phyloP scores from a whole-genome alignment of 2,888 invertebrate genomes.

The Plagiodera versicolora region DNA sequence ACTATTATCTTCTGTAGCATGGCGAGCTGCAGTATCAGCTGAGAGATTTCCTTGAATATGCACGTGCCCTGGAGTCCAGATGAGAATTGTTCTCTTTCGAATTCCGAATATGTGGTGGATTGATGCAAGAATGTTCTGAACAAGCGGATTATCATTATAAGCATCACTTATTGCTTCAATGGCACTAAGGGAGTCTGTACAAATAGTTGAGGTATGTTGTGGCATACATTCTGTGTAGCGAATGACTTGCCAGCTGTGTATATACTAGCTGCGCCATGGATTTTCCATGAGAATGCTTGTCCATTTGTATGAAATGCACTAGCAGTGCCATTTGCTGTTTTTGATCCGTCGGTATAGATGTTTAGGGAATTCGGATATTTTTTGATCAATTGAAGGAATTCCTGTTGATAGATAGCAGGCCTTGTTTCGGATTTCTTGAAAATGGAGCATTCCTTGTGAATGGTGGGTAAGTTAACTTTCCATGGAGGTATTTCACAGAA shows the following conservation, averaged over 20 bases:
- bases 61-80: too few relatives aligned
- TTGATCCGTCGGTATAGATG: neutral
- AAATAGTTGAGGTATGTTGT: neutral
- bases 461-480: neutral
- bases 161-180: too few relatives aligned
- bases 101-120: too few relatives aligned
- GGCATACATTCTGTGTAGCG: neutral
- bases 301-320: neutral
- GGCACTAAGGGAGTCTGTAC: neutral
- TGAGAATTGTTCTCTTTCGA: too few relatives aligned
- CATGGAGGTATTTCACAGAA: neutral
- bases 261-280: neutral
- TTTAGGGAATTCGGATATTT: neutral
- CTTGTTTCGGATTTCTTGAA: too few relatives aligned
- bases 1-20: too few relatives aligned
- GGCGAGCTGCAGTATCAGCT: too few relatives aligned
- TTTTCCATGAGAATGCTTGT: neutral
- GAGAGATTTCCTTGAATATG: too few relatives aligned
- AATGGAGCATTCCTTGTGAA: neutral
- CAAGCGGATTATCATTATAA: too few relatives aligned
- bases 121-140: too few relatives aligned
- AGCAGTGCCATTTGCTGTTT: neutral
- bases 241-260: neutral
- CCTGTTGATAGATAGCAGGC: too few relatives aligned
- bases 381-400: too few relatives aligned